Evolutionary conservation across 2,113 vertebrate species (phyloP).

Genomic region (Caretta caretta): DNA sequence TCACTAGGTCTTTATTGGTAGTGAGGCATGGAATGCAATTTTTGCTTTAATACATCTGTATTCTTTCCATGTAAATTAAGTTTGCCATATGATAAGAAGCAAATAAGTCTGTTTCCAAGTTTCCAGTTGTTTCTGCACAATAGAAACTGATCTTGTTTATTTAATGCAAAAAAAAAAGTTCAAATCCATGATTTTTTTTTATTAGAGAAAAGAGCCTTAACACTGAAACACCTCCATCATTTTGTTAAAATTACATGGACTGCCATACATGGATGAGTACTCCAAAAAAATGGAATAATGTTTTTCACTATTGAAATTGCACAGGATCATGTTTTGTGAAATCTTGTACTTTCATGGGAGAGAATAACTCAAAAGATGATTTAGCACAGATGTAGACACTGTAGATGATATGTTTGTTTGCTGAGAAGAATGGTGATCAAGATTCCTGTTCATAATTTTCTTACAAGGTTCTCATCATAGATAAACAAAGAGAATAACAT

Average conservation of each 20-base stretch:
- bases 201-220: not conserved
- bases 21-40: too few species aligned
- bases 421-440: not conserved
- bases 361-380: not conserved
- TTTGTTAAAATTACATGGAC: not conserved
- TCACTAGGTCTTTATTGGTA: too few species aligned
- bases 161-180: too few species aligned
- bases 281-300: not conserved
- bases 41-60: too few species aligned
- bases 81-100: too few species aligned
- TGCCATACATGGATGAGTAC: not conserved
- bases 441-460: not conserved
- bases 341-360: not conserved
- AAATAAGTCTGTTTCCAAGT: too few species aligned
- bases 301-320: not conserved
- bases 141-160: too few species aligned
- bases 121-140: too few species aligned
- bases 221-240: not conserved
- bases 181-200: not conserved
- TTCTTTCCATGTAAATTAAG: too few species aligned
- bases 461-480: rapidly evolving
- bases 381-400: not conserved
- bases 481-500: rapidly evolving
- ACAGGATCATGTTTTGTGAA: not conserved
- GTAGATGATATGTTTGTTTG: not conserved